Evolutionary conservation across 2,888 invertebrate species (phyloP).

Genomic region (Orthosia gothica): DNA sequence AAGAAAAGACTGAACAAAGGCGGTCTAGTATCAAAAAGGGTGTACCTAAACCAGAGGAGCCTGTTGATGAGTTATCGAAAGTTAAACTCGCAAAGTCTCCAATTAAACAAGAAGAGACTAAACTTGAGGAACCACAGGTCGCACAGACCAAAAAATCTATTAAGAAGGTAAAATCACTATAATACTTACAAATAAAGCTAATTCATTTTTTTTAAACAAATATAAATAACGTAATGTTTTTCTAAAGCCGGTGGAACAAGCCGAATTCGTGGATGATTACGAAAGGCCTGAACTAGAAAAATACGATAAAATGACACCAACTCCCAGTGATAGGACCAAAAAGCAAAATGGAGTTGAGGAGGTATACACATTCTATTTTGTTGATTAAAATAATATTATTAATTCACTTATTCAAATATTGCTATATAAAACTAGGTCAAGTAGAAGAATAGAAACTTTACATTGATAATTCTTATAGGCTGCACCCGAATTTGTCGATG

Average conservation of each 20-base stretch:
- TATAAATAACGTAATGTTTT: conserved; percentile 18
- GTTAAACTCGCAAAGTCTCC: conserved; percentile 85
- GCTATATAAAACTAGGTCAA: not conserved
- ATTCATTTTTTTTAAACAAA: not conserved
- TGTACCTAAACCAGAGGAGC: conserved; percentile 84
- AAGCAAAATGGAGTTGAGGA: conserved; percentile 87
- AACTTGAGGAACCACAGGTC: conserved; percentile 83
- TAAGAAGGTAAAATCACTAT: conserved; percentile 81
- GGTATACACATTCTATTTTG: conserved; percentile 72
- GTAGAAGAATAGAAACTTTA: not conserved
- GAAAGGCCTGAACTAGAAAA: conserved; percentile 94
- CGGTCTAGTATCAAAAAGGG: conserved; percentile 87
- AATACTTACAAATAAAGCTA: not conserved
- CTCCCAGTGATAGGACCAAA: conserved; percentile 84
- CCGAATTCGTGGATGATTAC: conserved; percentile 93
- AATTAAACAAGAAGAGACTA: conserved; percentile 82
- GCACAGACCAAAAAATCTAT: conserved; percentile 83
- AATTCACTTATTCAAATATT: not conserved
- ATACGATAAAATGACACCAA: conserved; percentile 92
- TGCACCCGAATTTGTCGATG: conserved; percentile 91
- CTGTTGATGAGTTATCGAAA: conserved; percentile 86
- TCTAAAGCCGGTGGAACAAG: conserved; percentile 85
- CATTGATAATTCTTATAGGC: conserved; percentile 76
- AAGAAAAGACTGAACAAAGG: conserved; percentile 81
- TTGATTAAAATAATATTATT: not conserved